Percentiles rank a stretch among this genome's conserved stretches.
phyloP scores from a whole-genome alignment of 2,888 invertebrate species.

The Strigamia transsilvanica region DNA sequence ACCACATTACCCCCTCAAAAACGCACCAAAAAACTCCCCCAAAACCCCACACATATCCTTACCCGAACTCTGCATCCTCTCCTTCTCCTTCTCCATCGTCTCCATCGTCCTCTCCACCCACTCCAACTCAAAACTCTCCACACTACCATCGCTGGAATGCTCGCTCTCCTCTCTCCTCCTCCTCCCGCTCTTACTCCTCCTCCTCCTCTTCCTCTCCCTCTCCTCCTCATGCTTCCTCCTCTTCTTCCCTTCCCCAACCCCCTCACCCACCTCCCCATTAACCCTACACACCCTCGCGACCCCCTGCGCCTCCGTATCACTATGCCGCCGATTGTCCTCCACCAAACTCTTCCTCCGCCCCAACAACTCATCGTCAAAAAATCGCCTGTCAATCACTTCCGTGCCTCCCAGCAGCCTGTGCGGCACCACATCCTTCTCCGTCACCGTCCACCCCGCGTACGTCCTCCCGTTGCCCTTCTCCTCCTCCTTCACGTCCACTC shows the following conservation, averaged over 20 bases:
- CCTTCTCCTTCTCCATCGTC: constrained; percentile 58
- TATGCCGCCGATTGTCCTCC: background rate
- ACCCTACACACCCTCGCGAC: no score
- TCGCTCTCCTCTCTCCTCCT: background rate
- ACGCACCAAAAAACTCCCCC: no score
- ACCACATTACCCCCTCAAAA: no score
- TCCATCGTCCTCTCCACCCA: constrained; percentile 64
- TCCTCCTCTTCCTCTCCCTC: no score
- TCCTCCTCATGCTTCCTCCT: no score
- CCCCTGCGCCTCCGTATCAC: constrained; percentile 9
- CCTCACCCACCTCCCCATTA: no score
- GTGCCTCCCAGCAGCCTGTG: constrained; percentile 46
- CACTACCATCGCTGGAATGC: constrained; percentile 55
- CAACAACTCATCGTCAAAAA: no score
- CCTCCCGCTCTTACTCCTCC: no score
- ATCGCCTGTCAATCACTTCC: background rate
- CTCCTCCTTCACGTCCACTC: constrained; percentile 56
- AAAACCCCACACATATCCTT: no score
- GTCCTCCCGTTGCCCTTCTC: constrained; percentile 57
- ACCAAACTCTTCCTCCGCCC: background rate
- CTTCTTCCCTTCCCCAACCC: no score
- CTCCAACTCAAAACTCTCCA: constrained; percentile 60
- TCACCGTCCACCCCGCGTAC: constrained; percentile 59
- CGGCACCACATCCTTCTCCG: constrained; percentile 18
- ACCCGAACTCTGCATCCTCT: no score